These are phyloP conservation scores for Parapsyche elsis DNA, from an alignment of 1,140 invertebrate genomes.

Conservation along the genomic window DNA sequence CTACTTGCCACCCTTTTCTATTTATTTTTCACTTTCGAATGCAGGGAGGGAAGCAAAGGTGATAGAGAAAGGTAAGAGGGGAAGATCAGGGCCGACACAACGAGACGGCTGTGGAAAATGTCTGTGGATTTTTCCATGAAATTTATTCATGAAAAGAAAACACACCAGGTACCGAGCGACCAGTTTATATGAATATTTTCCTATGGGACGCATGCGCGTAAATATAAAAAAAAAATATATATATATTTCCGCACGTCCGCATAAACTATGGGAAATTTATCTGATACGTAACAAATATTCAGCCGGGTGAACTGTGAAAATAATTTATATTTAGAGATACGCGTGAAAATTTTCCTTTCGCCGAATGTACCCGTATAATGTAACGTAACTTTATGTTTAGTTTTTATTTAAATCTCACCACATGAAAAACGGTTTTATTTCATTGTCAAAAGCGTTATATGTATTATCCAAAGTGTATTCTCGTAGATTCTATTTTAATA, in stretches of 20 bases:
- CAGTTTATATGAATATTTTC: background rate
- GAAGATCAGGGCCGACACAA: too few relatives aligned
- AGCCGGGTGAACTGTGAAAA: too few relatives aligned
- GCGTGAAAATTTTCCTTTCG: too few relatives aligned
- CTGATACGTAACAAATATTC: constrained; percentile 6
- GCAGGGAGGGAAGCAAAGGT: background rate
- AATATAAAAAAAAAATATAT: background rate
- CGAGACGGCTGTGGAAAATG: too few relatives aligned
- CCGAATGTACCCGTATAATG: too few relatives aligned
- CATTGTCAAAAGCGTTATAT: too few relatives aligned
- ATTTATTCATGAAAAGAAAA: constrained; percentile 29
- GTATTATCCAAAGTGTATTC: too few relatives aligned
- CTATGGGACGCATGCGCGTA: background rate
- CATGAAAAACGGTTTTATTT: too few relatives aligned
- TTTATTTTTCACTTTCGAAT: background rate
- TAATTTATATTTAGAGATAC: too few relatives aligned
- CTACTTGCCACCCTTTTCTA: background rate
- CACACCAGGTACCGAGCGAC: background rate
- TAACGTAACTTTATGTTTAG: too few relatives aligned
- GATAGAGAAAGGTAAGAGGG: background rate
- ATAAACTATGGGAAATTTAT: constrained; percentile 15
- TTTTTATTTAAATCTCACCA: too few relatives aligned
- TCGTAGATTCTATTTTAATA: too few relatives aligned
- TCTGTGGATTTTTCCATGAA: constrained; percentile 5
- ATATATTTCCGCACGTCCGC: background rate